phyloP scores from a whole-genome alignment of 2,888 invertebrate genomes.

The Cyclophora punctaria region DNA sequence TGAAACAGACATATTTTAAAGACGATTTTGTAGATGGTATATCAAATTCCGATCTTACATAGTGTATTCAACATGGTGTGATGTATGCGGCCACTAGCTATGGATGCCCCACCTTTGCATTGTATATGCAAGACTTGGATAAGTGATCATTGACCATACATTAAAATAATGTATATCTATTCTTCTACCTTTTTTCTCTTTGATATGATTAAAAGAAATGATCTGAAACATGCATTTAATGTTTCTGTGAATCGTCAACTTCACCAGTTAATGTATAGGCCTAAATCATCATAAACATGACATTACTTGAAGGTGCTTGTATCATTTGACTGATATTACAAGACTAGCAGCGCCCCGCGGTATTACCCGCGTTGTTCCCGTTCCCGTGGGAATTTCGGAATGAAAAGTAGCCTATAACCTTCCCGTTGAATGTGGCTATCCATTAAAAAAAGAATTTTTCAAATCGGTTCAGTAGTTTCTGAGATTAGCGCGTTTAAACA shows the following conservation, averaged over 20 bases:
- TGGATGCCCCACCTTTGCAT: constrained; percentile 18
- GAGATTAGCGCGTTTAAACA: no score
- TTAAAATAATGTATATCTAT: constrained; percentile 4
- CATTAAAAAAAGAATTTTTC: no score
- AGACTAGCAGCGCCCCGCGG: no score
- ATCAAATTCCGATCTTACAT: constrained; percentile 9
- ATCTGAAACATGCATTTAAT: constrained; percentile 16
- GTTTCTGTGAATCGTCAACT: constrained; percentile 13
- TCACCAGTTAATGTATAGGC: constrained; percentile 19
- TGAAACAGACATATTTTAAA: constrained; percentile 19
- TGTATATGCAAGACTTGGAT: constrained; percentile 7
- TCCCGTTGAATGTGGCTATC: no score
- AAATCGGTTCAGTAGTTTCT: no score
- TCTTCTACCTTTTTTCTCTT: constrained; percentile 4
- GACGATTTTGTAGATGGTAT: constrained; percentile 19
- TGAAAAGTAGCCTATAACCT: no score
- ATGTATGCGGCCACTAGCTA: constrained; percentile 15
- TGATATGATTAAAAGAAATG: constrained; percentile 2
- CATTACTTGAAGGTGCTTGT: constrained; percentile 22
- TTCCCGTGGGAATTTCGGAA: no score
- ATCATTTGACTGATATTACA: constrained; percentile 18
- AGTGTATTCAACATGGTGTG: constrained; percentile 3
- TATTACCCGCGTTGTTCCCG: no score
- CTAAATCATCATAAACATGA: constrained; percentile 28
- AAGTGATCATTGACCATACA: constrained; percentile 7